Evolutionary conservation across 2,797 vertebrate genomes (phyloP).

Genomic region (Lacerta agilis): DNA sequence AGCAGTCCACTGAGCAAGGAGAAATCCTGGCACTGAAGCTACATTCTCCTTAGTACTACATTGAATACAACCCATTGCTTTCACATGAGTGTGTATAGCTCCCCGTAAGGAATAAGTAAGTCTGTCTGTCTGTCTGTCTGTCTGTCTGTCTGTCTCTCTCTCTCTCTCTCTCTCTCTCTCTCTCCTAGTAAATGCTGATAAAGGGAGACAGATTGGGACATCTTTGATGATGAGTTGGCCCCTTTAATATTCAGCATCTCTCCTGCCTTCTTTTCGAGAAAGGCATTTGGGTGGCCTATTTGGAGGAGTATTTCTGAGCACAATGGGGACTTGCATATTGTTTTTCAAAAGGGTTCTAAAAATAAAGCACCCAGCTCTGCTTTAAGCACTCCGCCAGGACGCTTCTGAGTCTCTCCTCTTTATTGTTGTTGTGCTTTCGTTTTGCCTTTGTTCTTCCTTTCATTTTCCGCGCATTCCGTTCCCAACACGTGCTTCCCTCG

Average conservation of each 20-base stretch:
- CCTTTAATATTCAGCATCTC: slow-evolving; percentile 6
- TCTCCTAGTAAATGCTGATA: background rate
- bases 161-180: no score
- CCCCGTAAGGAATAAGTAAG: background rate
- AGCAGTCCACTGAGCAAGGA: no score
- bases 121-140: background rate
- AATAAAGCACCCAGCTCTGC: slow-evolving; percentile 22
- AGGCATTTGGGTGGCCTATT: slow-evolving; percentile 9
- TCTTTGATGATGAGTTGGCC: slow-evolving; percentile 1
- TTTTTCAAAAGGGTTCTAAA: slow-evolving; percentile 34
- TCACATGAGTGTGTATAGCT: background rate
- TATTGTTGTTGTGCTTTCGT: background rate
- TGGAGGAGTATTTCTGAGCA: slow-evolving; percentile 27
- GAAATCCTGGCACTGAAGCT: no score
- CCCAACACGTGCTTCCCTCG: background rate
- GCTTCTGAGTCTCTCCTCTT: background rate
- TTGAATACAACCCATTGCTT: background rate
- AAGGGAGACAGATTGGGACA: slow-evolving; percentile 3
- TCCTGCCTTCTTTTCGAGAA: background rate
- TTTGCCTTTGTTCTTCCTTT: slow-evolving; percentile 18
- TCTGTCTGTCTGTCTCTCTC: no score
- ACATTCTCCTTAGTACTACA: no score
- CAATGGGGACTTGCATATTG: slow-evolving; percentile 16
- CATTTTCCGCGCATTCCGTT: background rate
- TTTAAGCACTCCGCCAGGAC: slow-evolving; percentile 26